These are phyloP conservation scores for Polyergus mexicanus DNA, from an alignment of 1,140 invertebrate species.

Conservation along the genomic window DNA sequence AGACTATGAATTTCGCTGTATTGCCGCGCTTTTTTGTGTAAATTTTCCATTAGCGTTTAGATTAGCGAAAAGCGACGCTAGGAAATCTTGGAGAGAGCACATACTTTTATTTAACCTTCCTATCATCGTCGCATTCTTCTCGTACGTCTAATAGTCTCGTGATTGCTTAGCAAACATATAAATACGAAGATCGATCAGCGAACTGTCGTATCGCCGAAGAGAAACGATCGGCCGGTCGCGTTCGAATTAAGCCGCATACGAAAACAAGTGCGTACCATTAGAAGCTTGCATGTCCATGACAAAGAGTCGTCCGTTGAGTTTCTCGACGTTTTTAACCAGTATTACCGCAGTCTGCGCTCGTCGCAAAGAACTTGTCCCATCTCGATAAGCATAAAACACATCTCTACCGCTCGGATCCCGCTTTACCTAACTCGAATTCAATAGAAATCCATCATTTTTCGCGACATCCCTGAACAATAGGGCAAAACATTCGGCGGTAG, in stretches of 20 bases:
- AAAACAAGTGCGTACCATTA: constrained; percentile 84
- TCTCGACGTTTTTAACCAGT: constrained; percentile 73
- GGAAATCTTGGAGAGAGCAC: constrained; percentile 43
- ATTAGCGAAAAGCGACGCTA: constrained; percentile 58
- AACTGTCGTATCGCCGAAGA: background rate
- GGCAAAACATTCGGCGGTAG: constrained; percentile 78
- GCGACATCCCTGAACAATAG: constrained; percentile 74
- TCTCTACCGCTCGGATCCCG: constrained; percentile 55
- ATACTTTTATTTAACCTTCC: constrained; percentile 77
- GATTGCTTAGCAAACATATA: background rate
- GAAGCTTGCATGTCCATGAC: constrained; percentile 86
- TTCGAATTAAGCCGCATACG: constrained; percentile 63
- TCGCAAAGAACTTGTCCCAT: constrained; percentile 73
- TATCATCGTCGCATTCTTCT: background rate
- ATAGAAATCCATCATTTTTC: constrained; percentile 62
- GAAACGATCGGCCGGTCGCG: background rate
- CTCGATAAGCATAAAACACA: constrained; percentile 64
- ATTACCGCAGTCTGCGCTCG: constrained; percentile 80
- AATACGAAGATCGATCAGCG: background rate
- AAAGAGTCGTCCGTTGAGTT: constrained; percentile 74
- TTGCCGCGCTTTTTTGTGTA: background rate
- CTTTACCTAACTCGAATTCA: constrained; percentile 57
- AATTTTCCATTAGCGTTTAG: constrained; percentile 39
- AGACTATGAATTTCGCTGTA: background rate
- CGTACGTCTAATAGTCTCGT: background rate